Evolutionary conservation across 2,797 vertebrate genomes (phyloP).

Genomic region (Acanthiza pusilla): DNA sequence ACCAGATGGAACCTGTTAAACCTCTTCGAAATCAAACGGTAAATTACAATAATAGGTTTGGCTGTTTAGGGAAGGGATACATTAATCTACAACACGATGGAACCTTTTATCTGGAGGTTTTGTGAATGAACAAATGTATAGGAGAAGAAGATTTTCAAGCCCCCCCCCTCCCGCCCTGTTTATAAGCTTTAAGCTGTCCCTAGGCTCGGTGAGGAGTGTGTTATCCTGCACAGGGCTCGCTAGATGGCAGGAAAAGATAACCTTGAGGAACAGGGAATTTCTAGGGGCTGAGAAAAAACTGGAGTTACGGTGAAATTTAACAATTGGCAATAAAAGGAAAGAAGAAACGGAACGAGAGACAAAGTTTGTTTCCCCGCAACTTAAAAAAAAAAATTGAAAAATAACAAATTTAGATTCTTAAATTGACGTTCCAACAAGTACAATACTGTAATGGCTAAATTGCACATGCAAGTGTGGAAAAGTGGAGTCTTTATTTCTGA

Average conservation of each 20-base stretch:
- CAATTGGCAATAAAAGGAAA: background rate
- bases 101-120: background rate
- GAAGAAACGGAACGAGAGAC: background rate
- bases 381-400: background rate
- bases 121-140: background rate
- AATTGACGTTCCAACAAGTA: conserved; percentile 15
- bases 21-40: background rate
- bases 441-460: conserved; percentile 38
- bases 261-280: background rate
- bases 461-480: background rate
- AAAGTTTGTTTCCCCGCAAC: background rate
- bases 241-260: conserved; percentile 70
- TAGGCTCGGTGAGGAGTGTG: background rate
- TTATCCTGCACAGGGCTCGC: background rate
- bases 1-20: background rate
- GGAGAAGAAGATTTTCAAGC: background rate
- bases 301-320: background rate
- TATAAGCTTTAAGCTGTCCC: background rate
- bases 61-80: background rate
- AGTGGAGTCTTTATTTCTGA: conserved; percentile 32
- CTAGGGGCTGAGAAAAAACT: background rate
- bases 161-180: rapidly evolving
- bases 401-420: background rate
- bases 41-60: background rate
- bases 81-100: background rate